Conservation (phyloP, 2,888 invertebrate species). For the Hedychridium roseum region DNA sequence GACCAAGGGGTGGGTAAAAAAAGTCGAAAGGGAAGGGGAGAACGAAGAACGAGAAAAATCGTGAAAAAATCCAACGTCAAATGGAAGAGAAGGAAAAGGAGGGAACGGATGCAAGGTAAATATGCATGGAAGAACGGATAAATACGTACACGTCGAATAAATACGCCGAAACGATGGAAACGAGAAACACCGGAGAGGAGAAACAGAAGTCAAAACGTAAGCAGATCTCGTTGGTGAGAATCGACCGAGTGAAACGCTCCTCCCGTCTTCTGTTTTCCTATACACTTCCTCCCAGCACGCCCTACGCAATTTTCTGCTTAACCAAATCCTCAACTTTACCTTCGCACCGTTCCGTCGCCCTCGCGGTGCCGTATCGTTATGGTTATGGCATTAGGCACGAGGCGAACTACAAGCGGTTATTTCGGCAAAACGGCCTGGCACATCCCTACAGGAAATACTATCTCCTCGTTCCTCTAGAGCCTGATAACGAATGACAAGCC, state of each 20-base stretch:
- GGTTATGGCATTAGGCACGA: constrained; percentile 54
- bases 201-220: constrained; percentile 24
- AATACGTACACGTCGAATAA: background rate
- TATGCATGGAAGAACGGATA: background rate
- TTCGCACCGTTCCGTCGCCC: constrained; percentile 33
- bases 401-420: constrained; percentile 56
- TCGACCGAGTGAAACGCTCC: constrained; percentile 11
- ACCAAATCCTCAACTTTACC: constrained; percentile 17
- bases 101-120: background rate
- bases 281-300: constrained; percentile 22
- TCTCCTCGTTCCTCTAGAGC: constrained; percentile 9
- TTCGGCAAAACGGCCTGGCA: constrained; percentile 46
- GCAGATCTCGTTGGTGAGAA: constrained; percentile 22
- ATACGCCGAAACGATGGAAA: background rate
- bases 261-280: constrained; percentile 19
- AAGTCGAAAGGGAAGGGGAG: background rate
- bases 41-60: background rate
- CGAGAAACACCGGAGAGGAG: constrained; percentile 12
- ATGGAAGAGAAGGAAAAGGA: too few species aligned
- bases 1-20: constrained; percentile 2
- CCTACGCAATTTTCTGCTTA: constrained; percentile 10
- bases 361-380: constrained; percentile 49
- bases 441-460: constrained; percentile 32
- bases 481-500: constrained; percentile 31
- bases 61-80: background rate